Conservation (phyloP, 1,140 invertebrate genomes). For the Aricia agestis region DNA sequence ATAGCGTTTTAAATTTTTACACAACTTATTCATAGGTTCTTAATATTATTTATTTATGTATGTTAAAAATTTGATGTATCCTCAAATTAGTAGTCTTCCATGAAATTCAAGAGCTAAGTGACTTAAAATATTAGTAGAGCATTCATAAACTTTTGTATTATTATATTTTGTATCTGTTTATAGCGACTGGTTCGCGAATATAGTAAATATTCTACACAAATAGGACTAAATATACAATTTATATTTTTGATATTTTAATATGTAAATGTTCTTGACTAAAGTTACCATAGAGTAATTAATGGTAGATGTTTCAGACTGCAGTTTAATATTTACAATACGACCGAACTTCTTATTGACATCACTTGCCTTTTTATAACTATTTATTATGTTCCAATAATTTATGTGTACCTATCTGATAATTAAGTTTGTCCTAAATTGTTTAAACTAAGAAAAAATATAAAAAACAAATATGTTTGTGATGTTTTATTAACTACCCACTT, state of each 20-base stretch:
- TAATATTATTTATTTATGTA: background rate
- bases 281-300: slow-evolving; percentile 69
- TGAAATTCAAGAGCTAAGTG: background rate
- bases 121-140: background rate
- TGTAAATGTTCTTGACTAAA: slow-evolving; percentile 60
- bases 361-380: slow-evolving; percentile 66
- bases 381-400: slow-evolving; percentile 66
- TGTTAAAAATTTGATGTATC: background rate
- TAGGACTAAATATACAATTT: slow-evolving; percentile 14
- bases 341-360: slow-evolving; percentile 41
- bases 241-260: slow-evolving; percentile 46
- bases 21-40: background rate
- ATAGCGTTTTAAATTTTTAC: background rate
- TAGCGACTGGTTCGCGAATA: slow-evolving; percentile 27
- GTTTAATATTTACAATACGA: slow-evolving; percentile 38
- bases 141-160: slow-evolving; percentile 11
- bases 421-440: slow-evolving; percentile 55
- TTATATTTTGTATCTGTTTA: slow-evolving; percentile 13
- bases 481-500: slow-evolving; percentile 36
- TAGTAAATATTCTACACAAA: slow-evolving; percentile 34
- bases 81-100: background rate
- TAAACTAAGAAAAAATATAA: slow-evolving; percentile 69
- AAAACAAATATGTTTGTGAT: slow-evolving; percentile 46
- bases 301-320: slow-evolving; percentile 35
- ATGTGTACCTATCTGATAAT: slow-evolving; percentile 46